These are phyloP conservation scores for Muntiacus reevesi DNA, from an alignment of 2,113 vertebrate genomes.

Conservation along the genomic window DNA sequence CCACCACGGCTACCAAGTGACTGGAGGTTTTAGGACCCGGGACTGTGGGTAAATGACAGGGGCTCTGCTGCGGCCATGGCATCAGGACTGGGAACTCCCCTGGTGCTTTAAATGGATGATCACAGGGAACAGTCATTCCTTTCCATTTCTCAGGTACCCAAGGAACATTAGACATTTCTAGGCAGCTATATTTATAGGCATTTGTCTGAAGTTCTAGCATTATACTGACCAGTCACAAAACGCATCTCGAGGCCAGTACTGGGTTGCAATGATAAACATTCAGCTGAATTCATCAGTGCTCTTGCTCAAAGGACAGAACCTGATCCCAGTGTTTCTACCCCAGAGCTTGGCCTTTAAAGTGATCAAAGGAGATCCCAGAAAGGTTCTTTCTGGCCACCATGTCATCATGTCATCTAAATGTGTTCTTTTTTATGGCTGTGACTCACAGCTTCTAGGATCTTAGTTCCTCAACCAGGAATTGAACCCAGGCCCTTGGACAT, in stretches of 20 bases:
- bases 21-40: neutral
- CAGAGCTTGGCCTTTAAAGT: neutral
- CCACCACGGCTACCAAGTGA: accelerated
- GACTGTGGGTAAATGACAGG: neutral
- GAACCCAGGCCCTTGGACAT: neutral
- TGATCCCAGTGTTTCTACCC: neutral
- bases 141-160: neutral
- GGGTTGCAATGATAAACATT: neutral
- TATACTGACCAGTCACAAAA: neutral
- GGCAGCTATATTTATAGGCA: neutral
- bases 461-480: neutral
- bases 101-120: neutral
- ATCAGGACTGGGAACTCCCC: neutral
- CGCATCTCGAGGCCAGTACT: neutral
- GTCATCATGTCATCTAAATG: neutral
- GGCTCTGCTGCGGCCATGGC: neutral
- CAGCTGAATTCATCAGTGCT: neutral
- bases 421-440: neutral
- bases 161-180: neutral
- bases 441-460: neutral
- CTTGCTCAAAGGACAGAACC: neutral
- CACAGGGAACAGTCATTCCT: neutral
- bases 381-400: neutral
- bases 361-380: neutral
- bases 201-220: neutral